phyloP scores from a whole-genome alignment of 2,113 vertebrate genomes.

The Chaetops frenatus region DNA sequence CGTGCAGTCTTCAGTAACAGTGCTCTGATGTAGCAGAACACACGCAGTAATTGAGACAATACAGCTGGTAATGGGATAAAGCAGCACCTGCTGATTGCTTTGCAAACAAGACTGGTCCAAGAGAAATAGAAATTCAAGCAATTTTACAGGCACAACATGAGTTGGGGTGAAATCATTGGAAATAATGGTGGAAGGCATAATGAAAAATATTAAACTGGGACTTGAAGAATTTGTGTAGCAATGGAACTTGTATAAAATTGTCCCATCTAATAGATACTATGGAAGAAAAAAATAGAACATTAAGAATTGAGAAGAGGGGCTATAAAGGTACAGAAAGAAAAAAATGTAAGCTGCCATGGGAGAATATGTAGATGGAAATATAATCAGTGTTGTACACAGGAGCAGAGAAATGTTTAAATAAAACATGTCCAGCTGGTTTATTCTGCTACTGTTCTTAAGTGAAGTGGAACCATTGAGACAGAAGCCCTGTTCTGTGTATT shows the following conservation, averaged over 20 bases:
- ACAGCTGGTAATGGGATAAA: background rate
- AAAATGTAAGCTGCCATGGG: background rate
- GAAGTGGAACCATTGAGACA: background rate
- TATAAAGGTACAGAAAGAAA: background rate
- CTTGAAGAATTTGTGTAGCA: background rate
- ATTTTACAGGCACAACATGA: background rate
- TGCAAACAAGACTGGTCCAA: background rate
- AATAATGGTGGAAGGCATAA: background rate
- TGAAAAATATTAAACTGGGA: background rate
- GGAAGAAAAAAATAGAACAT: background rate
- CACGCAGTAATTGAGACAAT: background rate
- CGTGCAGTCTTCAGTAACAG: background rate
- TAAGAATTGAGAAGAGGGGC: background rate
- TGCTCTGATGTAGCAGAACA: background rate
- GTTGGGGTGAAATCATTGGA: background rate
- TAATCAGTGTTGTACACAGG: background rate
- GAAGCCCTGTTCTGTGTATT: background rate
- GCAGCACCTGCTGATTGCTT: conserved; percentile 2
- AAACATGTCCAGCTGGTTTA: background rate
- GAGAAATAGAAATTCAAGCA: background rate
- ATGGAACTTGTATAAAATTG: background rate
- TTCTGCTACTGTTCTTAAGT: background rate
- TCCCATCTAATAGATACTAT: background rate
- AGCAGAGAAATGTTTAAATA: conserved; percentile 15
- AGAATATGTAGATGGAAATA: background rate